Evolutionary conservation across 2,113 vertebrate genomes (phyloP).

Genomic region (Balaeniceps rex): DNA sequence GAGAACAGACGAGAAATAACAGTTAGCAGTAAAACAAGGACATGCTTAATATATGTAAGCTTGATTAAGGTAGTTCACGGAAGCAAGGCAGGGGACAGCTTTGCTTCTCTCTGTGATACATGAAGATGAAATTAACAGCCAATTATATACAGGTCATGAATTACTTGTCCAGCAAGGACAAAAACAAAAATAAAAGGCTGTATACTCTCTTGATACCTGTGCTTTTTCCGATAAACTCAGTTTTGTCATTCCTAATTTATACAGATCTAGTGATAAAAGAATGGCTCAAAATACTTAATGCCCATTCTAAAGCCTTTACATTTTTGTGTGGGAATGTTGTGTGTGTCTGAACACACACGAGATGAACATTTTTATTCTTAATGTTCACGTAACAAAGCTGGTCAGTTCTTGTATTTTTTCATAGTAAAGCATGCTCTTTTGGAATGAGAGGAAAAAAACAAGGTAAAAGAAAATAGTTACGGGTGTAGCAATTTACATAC

Average conservation of each 20-base stretch:
- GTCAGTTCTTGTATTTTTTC: not conserved
- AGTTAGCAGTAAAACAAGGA: not conserved
- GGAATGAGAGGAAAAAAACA: not conserved
- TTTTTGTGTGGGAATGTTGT: not conserved
- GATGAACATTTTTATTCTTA: not conserved
- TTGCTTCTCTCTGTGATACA: not conserved
- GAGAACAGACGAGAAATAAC: not conserved
- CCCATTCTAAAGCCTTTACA: not conserved
- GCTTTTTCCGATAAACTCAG: not conserved
- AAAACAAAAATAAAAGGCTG: not conserved
- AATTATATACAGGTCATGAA: not conserved
- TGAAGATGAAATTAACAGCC: not conserved
- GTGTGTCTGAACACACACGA: not conserved
- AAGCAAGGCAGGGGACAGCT: not conserved
- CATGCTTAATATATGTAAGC: not conserved
- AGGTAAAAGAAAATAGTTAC: not conserved
- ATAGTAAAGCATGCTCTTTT: not conserved
- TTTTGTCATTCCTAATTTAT: not conserved
- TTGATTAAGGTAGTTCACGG: not conserved
- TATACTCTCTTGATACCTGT: not conserved
- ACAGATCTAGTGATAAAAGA: not conserved
- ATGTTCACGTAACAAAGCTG: not conserved
- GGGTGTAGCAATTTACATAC: not conserved
- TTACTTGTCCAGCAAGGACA: not conserved
- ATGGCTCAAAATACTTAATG: not conserved